Percentiles rank a stretch among this genome's conserved stretches.
Evolutionary conservation across 2,113 vertebrate species (phyloP).

Genomic region (Trinectes maculatus): DNA sequence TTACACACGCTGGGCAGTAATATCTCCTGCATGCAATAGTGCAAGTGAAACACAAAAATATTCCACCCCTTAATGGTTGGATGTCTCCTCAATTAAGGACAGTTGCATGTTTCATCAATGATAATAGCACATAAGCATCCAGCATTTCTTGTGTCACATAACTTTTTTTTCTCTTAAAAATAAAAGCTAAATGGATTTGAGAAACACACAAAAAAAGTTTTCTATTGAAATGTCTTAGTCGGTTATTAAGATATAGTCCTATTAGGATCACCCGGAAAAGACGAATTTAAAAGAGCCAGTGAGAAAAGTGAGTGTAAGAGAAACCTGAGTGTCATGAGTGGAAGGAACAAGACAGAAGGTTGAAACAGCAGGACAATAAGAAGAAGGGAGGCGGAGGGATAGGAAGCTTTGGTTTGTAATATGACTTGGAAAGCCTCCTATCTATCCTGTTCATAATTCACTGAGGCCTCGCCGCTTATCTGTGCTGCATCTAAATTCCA

Average conservation of each 20-base stretch:
- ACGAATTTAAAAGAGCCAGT: background rate
- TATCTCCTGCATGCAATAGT: slow-evolving; percentile 45
- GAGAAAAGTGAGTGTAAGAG: background rate
- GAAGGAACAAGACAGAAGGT: slow-evolving; percentile 3
- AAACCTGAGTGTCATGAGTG: background rate
- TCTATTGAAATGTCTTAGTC: no score
- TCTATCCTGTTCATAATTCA: slow-evolving; percentile 74
- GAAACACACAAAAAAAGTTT: no score
- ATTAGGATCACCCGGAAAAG: background rate
- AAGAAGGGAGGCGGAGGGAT: slow-evolving; percentile 7
- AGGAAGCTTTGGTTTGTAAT: slow-evolving; percentile 24
- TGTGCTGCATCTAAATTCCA: slow-evolving; percentile 57
- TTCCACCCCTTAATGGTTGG: no score
- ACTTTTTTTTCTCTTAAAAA: no score
- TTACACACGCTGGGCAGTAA: slow-evolving; percentile 67
- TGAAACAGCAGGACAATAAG: slow-evolving; percentile 21
- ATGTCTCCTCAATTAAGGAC: no score
- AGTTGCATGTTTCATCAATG: no score
- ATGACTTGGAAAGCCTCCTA: slow-evolving; percentile 38
- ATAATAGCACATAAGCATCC: no score
- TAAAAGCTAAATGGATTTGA: no score
- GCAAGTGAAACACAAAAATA: slow-evolving; percentile 18
- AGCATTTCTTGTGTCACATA: no score
- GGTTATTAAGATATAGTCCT: no score
- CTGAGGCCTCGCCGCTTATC: slow-evolving; percentile 34